Evolutionary conservation across 1,140 invertebrate species (phyloP), one percentile per base, ranked within the genome.

Genomic region (Aphelenchoides fujianensis): DNA sequence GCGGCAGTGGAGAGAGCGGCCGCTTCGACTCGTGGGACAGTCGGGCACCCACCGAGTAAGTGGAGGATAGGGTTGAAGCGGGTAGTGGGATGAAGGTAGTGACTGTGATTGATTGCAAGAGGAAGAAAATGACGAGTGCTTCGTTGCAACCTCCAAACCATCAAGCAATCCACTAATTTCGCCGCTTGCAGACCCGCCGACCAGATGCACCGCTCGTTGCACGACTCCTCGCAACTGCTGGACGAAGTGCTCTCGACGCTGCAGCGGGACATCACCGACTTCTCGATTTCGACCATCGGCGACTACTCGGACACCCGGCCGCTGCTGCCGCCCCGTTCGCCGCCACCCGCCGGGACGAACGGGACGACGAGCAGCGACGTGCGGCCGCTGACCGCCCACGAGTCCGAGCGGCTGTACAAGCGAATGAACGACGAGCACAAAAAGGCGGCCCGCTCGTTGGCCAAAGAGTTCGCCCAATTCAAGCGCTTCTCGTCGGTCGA

Each of bases 221-320:
- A 66, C 63, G 34, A 66, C 19, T 64, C 70, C 30, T 34, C 70
- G 3, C 34, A 75, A 19, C 31, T 66, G n/a, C 54, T 81, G 36
- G 69, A 72, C 16, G 69, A 79, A 37, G 71, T 82, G 3, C 36
- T 81, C 9, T 63, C 68, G 2, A 62, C 80, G 36, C 32, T 81
- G 16, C 78, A 81, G 48, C 34, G 69, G 31, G 79, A 81, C 41
- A 61, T 81, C 0, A 84, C 71, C 1, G 74, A 84, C 31, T 83
- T 84, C 48, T 80, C 81, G 0, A 62, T 84, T 7, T 69, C 67
- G 19, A 74, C 78, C 2, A 61, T 73, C 7, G 62, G 61, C 2
- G 81, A 81, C 41, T 77, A 62, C 54, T 70, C 72, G 3, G 79
- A 82, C 34, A 72, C 70, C 34, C 37, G 78, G n/a, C 71, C 81